These are phyloP conservation scores for Melanotaenia pygmaea DNA, from an alignment of 2,797 vertebrate genomes.

Conservation along the genomic window DNA sequence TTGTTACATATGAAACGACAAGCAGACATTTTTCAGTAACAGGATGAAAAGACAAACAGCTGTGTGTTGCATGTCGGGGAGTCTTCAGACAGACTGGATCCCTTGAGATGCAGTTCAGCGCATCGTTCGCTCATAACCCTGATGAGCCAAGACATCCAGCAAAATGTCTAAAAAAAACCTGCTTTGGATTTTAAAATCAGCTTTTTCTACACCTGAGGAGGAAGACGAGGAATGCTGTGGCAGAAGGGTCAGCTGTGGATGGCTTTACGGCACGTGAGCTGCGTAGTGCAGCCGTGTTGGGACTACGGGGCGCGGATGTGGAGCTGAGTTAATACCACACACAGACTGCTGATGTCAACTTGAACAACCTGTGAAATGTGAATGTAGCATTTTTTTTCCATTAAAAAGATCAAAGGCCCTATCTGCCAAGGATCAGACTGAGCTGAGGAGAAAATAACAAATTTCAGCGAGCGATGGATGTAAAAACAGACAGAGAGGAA, in stretches of 20 bases:
- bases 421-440: slow-evolving; percentile 77
- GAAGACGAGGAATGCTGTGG: slow-evolving; percentile 37
- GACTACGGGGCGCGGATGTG: slow-evolving; percentile 47
- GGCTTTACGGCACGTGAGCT: slow-evolving; percentile 51
- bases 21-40: slow-evolving; percentile 73
- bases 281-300: slow-evolving; percentile 24
- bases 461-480: slow-evolving; percentile 54
- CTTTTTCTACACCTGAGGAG: slow-evolving; percentile 68
- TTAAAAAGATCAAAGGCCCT: slow-evolving; percentile 75
- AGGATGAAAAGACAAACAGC: slow-evolving; percentile 73
- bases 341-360: slow-evolving; percentile 81
- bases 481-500: slow-evolving; percentile 57
- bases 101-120: slow-evolving; percentile 73
- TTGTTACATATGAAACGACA: slow-evolving; percentile 72
- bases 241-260: slow-evolving; percentile 57
- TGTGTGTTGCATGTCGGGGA: slow-evolving; percentile 76
- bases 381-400: slow-evolving; percentile 83
- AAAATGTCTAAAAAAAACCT: slow-evolving; percentile 49
- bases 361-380: slow-evolving; percentile 92
- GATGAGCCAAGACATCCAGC: slow-evolving; percentile 52
- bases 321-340: slow-evolving; percentile 64
- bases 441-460: slow-evolving; percentile 63
- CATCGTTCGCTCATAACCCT: slow-evolving; percentile 62
- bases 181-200: slow-evolving; percentile 66
- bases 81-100: slow-evolving; percentile 57